phyloP scores from a whole-genome alignment of 2,888 invertebrate genomes.

The Sesia apiformis region DNA sequence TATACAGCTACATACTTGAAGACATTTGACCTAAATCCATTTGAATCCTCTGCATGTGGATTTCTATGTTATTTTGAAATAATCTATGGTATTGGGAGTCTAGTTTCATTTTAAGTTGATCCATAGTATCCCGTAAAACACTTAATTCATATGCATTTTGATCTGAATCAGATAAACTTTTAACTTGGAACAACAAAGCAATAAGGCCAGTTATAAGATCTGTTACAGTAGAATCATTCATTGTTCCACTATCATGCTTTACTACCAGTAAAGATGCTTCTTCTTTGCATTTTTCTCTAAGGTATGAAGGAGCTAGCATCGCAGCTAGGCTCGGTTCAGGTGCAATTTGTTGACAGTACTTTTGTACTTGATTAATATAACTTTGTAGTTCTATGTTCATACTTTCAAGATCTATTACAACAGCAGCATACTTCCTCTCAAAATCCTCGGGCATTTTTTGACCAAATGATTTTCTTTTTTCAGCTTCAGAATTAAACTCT shows the following conservation, averaged over 20 bases:
- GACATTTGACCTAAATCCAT: slow-evolving; percentile 77
- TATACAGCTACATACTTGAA: slow-evolving; percentile 21
- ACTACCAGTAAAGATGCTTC: slow-evolving; percentile 89
- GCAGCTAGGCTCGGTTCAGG: slow-evolving; percentile 90
- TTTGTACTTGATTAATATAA: slow-evolving; percentile 89
- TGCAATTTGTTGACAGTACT: slow-evolving; percentile 88
- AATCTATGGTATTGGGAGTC: slow-evolving; percentile 82
- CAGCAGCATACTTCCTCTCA: slow-evolving; percentile 90
- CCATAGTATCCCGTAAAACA: slow-evolving; percentile 92
- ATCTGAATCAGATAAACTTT: slow-evolving; percentile 84
- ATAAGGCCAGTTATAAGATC: slow-evolving; percentile 90
- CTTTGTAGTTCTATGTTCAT: slow-evolving; percentile 92
- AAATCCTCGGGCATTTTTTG: slow-evolving; percentile 89
- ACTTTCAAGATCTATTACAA: slow-evolving; percentile 91
- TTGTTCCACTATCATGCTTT: slow-evolving; percentile 77
- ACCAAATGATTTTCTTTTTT: slow-evolving; percentile 87
- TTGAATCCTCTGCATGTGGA: slow-evolving; percentile 92
- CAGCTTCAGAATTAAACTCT: slow-evolving; percentile 93
- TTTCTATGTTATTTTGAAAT: slow-evolving; percentile 92
- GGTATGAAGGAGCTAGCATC: slow-evolving; percentile 90
- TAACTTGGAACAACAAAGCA: slow-evolving; percentile 91
- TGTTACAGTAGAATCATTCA: slow-evolving; percentile 78
- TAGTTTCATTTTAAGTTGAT: slow-evolving; percentile 88
- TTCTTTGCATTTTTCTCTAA: slow-evolving; percentile 89
- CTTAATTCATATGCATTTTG: slow-evolving; percentile 93